Percentiles rank a stretch among this genome's conserved stretches.
Evolutionary conservation across 1,140 invertebrate genomes (phyloP).

Genomic region (Drosophila pandora): DNA sequence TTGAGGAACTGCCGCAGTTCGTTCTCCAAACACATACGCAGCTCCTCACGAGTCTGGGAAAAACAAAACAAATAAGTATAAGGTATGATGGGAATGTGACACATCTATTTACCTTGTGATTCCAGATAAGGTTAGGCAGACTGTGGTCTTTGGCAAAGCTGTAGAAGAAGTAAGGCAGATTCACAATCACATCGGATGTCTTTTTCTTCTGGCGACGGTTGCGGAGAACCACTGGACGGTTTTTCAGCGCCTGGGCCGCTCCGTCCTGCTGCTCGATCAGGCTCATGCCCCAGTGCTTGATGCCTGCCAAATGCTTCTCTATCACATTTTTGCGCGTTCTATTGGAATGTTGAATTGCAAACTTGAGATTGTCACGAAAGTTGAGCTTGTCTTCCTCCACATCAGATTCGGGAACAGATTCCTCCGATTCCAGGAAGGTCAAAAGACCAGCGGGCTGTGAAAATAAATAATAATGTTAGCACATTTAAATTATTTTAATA

Average conservation of each 20-base stretch:
- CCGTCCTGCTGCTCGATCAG: conserved; percentile 81
- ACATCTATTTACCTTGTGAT: conserved; percentile 89
- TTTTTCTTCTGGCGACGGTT: conserved; percentile 96
- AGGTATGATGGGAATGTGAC: neutral
- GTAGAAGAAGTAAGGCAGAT: conserved; percentile 98
- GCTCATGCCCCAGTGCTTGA: conserved; percentile 83
- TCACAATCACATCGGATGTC: conserved; percentile 88
- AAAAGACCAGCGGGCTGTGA: conserved; percentile 92
- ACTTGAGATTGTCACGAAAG: conserved; percentile 96
- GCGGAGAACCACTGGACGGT: conserved; percentile 94
- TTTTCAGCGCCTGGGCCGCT: conserved; percentile 84
- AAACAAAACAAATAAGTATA: neutral
- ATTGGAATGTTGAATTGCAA: conserved; percentile 93
- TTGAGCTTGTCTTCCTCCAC: conserved; percentile 91
- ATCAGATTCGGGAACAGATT: conserved; percentile 91
- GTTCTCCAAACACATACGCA: conserved; percentile 95
- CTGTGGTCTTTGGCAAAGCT: conserved; percentile 98
- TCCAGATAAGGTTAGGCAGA: conserved; percentile 99
- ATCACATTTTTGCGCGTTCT: conserved; percentile 87
- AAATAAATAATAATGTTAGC: conserved; percentile 2
- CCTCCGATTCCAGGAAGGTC: conserved; percentile 94
- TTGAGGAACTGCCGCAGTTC: conserved; percentile 95
- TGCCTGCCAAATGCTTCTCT: conserved; percentile 89
- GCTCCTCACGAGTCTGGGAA: conserved; percentile 95
- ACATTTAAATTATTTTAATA: conserved; percentile 2